Base-by-base conservation (phyloP, 2,888 invertebrate species). In the Pantelozetes paolii region DNA sequence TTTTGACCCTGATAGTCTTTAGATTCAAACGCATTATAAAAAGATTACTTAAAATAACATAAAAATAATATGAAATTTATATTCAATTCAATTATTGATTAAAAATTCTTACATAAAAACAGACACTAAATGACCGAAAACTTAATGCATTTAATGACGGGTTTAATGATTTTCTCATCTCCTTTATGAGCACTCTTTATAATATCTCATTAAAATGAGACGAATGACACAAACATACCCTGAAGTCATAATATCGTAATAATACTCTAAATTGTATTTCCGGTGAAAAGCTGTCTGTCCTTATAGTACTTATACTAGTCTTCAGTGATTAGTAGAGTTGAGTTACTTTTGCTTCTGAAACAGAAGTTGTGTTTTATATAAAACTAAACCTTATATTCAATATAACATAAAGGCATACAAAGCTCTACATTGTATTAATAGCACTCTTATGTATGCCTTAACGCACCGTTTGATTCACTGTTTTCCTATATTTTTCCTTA, bases 211-310 rank as follows among this genome's bases (percentile, higher is more conserved):
- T 32, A 62, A 57, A 57, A 57, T 28, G 57, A 28, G 26, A 26
- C 26, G 30, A 57, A 62, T 32, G 59, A 62, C 32, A 62, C 59
- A 62, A 54, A n/a, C n/a, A 62, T 30, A 18, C 32, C 57, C 30
- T 2, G 3, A 9, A 32, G 32, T 32, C 59, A 32, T 62, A 9
- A 9, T 5, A 36, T n/a, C 36, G 36, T 36, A 62, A 62, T 62
- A 30, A 62, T 32, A 62, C 3, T 32, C 32, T 62, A 62, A 62
- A 32, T 6, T 62, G 59, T 62, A 62, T 62, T 62, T 62, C 59
- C 59, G 59, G 59, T 62, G 59, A 15, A 15, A 62, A 32, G 9
- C 36, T 36, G 9, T 9, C 36, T 36, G 6, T 36, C 9, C 36
- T 36, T 36, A 26, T 8, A 23, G 54, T 54, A 9, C 8, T 1